Conservation (phyloP, 2,888 invertebrate genomes). For the Apeira syringaria region DNA sequence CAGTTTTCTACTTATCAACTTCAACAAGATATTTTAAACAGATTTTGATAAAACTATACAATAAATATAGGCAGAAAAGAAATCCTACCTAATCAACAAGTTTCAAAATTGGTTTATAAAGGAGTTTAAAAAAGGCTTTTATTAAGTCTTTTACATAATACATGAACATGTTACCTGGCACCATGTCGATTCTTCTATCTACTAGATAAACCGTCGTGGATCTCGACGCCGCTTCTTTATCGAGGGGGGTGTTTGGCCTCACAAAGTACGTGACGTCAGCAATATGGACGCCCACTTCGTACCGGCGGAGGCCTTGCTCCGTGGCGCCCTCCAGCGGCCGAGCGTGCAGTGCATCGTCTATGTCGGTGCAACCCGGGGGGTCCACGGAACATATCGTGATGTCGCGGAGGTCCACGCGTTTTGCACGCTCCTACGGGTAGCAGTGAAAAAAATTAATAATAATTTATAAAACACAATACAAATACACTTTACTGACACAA, state of each 20-base stretch:
- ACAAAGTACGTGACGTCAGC: slow-evolving; percentile 99
- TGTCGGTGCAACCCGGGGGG: slow-evolving; percentile 99
- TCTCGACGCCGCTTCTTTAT: slow-evolving; percentile 95
- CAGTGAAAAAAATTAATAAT: too few relatives aligned
- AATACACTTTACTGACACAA: too few relatives aligned
- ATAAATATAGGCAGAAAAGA: too few relatives aligned
- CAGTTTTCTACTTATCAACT: too few relatives aligned
- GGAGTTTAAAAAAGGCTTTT: too few relatives aligned
- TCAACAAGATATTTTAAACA: too few relatives aligned
- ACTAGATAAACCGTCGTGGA: slow-evolving; percentile 98
- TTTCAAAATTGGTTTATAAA: too few relatives aligned
- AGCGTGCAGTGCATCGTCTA: slow-evolving; percentile 99
- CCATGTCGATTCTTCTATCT: slow-evolving; percentile 96
- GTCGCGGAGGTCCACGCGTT: slow-evolving; percentile 92
- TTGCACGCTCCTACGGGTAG: slow-evolving; percentile 86
- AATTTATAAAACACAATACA: too few relatives aligned
- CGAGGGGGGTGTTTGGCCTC: slow-evolving; percentile 95
- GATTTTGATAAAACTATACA: too few relatives aligned
- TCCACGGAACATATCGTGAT: slow-evolving; percentile 97
- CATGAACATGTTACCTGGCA: too few relatives aligned
- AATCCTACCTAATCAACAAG: too few relatives aligned
- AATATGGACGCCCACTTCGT: slow-evolving; percentile 96
- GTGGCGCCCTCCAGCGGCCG: slow-evolving; percentile 85
- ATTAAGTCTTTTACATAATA: too few relatives aligned
- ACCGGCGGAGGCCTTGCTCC: slow-evolving; percentile 46